Base-by-base conservation (phyloP, 2,888 invertebrate genomes). In the Drosophila cognata region DNA sequence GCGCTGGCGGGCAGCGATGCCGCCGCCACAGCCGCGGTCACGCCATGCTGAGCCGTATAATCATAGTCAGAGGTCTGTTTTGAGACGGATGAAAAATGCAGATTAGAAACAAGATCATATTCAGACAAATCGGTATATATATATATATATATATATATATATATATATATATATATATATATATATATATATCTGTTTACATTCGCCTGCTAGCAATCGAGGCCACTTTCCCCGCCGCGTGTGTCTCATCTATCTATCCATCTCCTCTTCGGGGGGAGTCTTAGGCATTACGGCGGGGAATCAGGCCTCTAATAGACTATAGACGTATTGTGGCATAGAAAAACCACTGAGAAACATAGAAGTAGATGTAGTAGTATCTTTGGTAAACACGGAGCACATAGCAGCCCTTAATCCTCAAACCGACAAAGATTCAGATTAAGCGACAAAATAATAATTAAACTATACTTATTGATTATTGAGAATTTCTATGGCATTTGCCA, bases 21-120 rank as follows among this genome's bases (percentile, higher is more conserved):
- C 3, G 88, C 90, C n/a, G 75, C 81, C 16, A 57, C 84, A 18
- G 71, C 86, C 5, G 90, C 90, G 41, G 81, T 85, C 8, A 85
- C 84, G 56, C 79, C 83, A 53, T 89, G 87, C 69, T 88, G 88
- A 11, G 81, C 74, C 61, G 81, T 74, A 46, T 90, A 88, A 69
- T 90, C 88, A 51, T 88, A 88, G 57, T 89, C 89, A 48, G 81
- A 75, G 43, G 88, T 74, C 89, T 88, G 72, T 53, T 46, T 51
- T 35, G 8, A 33, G 11, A 53, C 11, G 41, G 33, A 50, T 29
- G 4, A 25, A 29, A 73, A 73, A 50, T 35, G 11, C 4, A 25
- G 50, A 61, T 64, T 68, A 36, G 46, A 25, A 46, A 68, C 55
- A n/a, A 41, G 13, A 21, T 46, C 16, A 1, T 13, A 46, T 46